Conservation (phyloP, 2,113 vertebrate species). For the Erpornis zantholeuca region DNA sequence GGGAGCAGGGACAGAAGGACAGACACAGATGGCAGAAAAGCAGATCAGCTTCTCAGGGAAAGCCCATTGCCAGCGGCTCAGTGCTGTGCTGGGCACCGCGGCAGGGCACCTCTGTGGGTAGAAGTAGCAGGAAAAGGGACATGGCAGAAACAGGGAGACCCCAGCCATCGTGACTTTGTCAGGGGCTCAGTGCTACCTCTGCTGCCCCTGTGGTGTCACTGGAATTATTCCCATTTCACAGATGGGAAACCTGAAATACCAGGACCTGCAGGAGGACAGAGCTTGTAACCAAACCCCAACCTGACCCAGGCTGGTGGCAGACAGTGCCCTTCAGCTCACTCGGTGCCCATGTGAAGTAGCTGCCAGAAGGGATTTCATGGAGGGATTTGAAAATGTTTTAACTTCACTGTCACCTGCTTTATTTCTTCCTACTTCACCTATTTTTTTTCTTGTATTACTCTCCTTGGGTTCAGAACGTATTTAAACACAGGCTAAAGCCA, state of each 20-base stretch:
- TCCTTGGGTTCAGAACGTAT: not conserved
- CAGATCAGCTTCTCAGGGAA: not conserved
- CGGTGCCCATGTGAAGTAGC: accelerated
- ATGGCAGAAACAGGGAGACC: not conserved
- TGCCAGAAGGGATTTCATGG: not conserved
- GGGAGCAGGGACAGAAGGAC: not conserved
- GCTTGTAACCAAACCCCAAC: accelerated
- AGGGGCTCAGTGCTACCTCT: not conserved
- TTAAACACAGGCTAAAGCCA: not conserved
- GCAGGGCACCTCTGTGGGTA: not conserved
- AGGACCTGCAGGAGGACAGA: not conserved
- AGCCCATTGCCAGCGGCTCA: accelerated
- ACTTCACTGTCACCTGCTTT: not conserved
- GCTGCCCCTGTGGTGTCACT: not conserved
- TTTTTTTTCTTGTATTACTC: not conserved
- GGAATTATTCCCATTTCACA: not conserved
- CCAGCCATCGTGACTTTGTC: not conserved
- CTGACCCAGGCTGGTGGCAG: accelerated
- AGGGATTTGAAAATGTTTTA: not conserved
- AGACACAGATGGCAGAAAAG: not conserved
- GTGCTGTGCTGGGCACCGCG: accelerated
- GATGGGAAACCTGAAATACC: not conserved
- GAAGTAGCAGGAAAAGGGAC: not conserved
- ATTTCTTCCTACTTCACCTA: not conserved
- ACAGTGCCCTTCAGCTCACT: not conserved